phyloP scores from a whole-genome alignment of 1,140 invertebrate genomes.

The Calliopsis andreniformis region DNA sequence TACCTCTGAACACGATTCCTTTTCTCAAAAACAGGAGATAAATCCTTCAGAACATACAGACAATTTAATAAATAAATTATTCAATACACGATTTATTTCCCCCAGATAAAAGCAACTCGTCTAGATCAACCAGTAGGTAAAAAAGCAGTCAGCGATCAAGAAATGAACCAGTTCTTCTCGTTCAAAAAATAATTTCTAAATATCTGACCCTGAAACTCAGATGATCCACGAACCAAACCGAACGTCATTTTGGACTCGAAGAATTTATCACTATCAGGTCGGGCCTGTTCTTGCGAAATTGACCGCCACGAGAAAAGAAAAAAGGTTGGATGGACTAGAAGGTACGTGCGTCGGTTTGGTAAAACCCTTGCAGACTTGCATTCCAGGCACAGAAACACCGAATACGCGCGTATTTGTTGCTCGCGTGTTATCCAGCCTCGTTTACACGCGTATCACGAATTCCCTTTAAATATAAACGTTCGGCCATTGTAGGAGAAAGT shows the following conservation, averaged over 20 bases:
- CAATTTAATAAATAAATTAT: no score
- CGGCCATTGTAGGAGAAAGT: conserved; percentile 54
- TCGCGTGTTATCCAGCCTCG: not conserved
- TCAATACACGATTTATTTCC: no score
- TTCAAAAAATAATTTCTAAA: not conserved
- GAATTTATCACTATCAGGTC: conserved; percentile 8
- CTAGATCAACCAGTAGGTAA: no score
- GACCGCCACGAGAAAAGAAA: not conserved
- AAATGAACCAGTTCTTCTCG: conserved; percentile 4
- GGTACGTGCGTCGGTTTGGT: conserved; percentile 20
- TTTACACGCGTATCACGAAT: conserved; percentile 51
- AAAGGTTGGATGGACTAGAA: conserved; percentile 39
- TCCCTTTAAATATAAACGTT: conserved; percentile 50
- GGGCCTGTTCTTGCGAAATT: conserved; percentile 9
- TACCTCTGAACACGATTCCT: no score
- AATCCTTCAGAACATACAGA: not conserved
- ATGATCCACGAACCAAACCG: not conserved
- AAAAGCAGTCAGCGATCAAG: no score
- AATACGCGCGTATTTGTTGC: conserved; percentile 27
- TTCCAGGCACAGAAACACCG: conserved; percentile 29
- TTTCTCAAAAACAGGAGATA: no score
- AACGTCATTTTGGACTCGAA: not conserved
- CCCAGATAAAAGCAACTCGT: not conserved
- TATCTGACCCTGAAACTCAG: not conserved
- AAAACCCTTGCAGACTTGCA: conserved; percentile 34